A percentile compares a stretch with the other conserved stretches of the same genome.
phyloP scores from a whole-genome alignment of 2,888 invertebrate genomes.

The Monochamus alternatus region DNA sequence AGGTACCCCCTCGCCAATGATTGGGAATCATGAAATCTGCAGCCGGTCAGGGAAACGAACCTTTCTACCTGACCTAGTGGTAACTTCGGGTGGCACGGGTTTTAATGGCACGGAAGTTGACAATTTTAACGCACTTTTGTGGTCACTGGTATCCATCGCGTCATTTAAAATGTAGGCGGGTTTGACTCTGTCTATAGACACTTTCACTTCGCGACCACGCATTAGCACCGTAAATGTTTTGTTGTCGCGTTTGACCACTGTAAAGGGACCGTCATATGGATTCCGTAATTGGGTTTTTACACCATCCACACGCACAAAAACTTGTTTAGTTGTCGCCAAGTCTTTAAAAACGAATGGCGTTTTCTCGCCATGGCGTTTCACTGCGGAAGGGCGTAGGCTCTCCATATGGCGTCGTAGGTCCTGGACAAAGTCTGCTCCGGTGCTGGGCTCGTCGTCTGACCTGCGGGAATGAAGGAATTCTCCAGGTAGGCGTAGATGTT shows the following conservation, averaged over 20 bases:
- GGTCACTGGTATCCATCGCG: background rate
- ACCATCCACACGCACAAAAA: background rate
- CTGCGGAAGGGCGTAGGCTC: background rate
- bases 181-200: background rate
- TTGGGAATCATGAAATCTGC: background rate
- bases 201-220: background rate
- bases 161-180: background rate
- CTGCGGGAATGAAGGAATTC: background rate
- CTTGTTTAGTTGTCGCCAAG: background rate
- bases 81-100: background rate
- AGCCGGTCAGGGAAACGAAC: background rate
- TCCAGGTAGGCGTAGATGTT: background rate
- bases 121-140: background rate
- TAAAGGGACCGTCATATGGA: background rate
- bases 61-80: background rate
- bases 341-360: constrained; percentile 2
- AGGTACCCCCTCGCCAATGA: too few relatives aligned
- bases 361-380: background rate
- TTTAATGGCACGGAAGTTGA: too few relatives aligned
- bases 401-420: background rate
- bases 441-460: background rate
- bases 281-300: background rate
- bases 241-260: background rate
- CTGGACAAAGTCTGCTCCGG: background rate
- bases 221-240: background rate